Evolutionary conservation across 1,140 invertebrate species (phyloP), one percentile per base, ranked within the genome.

Genomic region (Aphelenchoides fujianensis): DNA sequence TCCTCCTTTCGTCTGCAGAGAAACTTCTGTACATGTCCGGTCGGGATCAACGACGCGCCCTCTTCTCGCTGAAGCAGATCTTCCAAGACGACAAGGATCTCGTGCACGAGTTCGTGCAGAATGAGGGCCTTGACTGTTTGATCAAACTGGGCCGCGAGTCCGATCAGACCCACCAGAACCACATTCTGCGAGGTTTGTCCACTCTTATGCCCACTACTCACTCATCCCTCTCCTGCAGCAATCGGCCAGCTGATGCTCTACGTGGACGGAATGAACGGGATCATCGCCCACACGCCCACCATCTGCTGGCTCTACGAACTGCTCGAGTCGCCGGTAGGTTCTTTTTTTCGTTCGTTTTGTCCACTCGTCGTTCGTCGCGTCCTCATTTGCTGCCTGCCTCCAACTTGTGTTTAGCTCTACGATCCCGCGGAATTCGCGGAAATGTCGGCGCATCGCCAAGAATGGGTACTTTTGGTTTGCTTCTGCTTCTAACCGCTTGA

Each of bases 221-320:
- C 23, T 36, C n/a, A n/a, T n/a, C n/a, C n/a, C n/a, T 61, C 36
- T 61, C 36, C 12, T 85, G 52, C 85, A 92, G 91, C 92, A 36
- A 87, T 93, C 73, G 91, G 91, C 37, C 91, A 95, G 89, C 92
- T 99, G 81, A 97, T 99, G 91, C 88, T 98, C 36, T 98, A 98
- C 84, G 95, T 98, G 27, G 96, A 98, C 86, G 97, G 97, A 0
- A 99, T 99, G 97, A 97, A 98, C 87, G 96, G 96, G 0, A 94
- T 98, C 9, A 98, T 98, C 89, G 90, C 91, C 81, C 93, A 98
- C 85, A 92, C 92, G 81, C 90, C 92, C 78, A 98, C 95, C 31
- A 90, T 98, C 74, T 93, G 97, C 86, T 98, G 97, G 95, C 88
- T 98, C 0, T 99, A 99, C 86, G 91, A 92, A 32, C 88, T 98